Percentiles rank a stretch among this genome's conserved stretches.
Evolutionary conservation across 2,113 vertebrate species (phyloP).

Genomic region (Bubo blakistoni): DNA sequence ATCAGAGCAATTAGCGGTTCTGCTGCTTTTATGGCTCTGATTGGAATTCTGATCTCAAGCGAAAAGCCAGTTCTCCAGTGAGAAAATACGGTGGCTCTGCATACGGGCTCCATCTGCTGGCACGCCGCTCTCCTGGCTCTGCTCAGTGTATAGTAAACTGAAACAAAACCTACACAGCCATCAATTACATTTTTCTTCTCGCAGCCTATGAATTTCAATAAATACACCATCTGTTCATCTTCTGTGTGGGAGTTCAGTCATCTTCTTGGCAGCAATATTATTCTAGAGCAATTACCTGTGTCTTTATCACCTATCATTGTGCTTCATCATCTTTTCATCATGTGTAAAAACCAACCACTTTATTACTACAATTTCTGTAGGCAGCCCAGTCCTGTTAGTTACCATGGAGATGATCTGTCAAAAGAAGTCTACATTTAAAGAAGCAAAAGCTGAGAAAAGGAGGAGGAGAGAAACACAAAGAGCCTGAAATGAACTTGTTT

Average conservation of each 20-base stretch:
- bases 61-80: background rate
- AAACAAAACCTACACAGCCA: conserved; percentile 61
- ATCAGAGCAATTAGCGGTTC: conserved; percentile 30
- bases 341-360: conserved; percentile 63
- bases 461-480: conserved; percentile 52
- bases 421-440: conserved; percentile 50
- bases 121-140: background rate
- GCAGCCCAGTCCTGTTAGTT: conserved; percentile 37
- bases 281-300: conserved; percentile 78
- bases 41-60: background rate
- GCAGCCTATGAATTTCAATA: conserved; percentile 77
- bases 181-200: conserved; percentile 69
- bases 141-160: conserved; percentile 22
- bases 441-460: conserved; percentile 54
- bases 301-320: conserved; percentile 77
- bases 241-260: conserved; percentile 78
- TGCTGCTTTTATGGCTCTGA: conserved; percentile 19
- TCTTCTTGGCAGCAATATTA: conserved; percentile 75
- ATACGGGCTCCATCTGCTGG: conserved; percentile 68
- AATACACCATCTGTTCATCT: conserved; percentile 80
- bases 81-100: background rate
- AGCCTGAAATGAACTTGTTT: conserved; percentile 62
- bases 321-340: conserved; percentile 72
- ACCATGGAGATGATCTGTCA: conserved; percentile 62
- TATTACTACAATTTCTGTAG: conserved; percentile 65